Evolutionary conservation across 2,888 invertebrate species (phyloP).

Genomic region (Trissolcus japonicus): DNA sequence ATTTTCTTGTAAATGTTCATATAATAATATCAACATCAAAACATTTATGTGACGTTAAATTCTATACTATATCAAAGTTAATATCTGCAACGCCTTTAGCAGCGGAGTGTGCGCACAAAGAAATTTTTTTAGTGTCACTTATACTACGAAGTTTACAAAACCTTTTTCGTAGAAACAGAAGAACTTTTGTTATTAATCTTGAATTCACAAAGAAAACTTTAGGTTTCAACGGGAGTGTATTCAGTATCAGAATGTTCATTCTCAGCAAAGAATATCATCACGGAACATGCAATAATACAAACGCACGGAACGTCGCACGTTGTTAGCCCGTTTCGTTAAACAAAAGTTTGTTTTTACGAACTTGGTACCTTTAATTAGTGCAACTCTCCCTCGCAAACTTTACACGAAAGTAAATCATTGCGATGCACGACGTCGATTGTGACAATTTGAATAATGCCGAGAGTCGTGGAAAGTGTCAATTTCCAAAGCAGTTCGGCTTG

Average conservation of each 20-base stretch:
- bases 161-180: too few species aligned
- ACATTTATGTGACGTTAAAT: too few species aligned
- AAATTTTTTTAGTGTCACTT: too few species aligned
- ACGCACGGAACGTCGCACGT: conserved; percentile 9
- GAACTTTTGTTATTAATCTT: conserved; percentile 3
- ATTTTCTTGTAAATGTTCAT: too few species aligned
- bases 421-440: conserved; percentile 48
- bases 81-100: too few species aligned
- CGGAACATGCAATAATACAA: neutral
- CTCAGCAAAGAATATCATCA: conserved; percentile 1
- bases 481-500: conserved; percentile 30
- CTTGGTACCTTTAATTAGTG: conserved; percentile 38
- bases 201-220: neutral
- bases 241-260: neutral
- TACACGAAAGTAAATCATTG: conserved; percentile 45
- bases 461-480: conserved; percentile 51
- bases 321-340: conserved; percentile 22
- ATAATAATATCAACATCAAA: too few species aligned
- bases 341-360: conserved; percentile 40
- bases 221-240: conserved; percentile 6
- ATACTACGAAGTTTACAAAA: too few species aligned
- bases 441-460: conserved; percentile 48
- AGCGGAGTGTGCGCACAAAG: too few species aligned
- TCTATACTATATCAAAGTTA: too few species aligned
- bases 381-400: conserved; percentile 25